Evolutionary conservation across 2,888 invertebrate genomes (phyloP).

Genomic region (Cepaea hortensis): DNA sequence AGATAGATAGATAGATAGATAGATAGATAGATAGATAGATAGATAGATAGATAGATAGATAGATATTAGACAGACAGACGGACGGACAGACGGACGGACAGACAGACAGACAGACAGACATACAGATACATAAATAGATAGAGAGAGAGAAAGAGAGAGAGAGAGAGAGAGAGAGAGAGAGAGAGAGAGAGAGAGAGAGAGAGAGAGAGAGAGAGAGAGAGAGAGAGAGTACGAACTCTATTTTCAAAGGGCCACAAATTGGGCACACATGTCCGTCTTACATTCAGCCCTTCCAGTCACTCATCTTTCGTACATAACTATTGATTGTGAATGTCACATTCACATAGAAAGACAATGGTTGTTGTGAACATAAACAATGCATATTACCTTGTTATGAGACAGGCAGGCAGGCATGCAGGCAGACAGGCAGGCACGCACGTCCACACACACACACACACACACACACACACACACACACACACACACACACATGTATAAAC

Average conservation of each 20-base stretch:
- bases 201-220: too few relatives aligned
- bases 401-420: neutral
- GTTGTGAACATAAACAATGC: too few relatives aligned
- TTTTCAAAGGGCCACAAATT: too few relatives aligned
- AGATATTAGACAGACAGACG: neutral
- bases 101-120: too few relatives aligned
- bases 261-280: too few relatives aligned
- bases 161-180: neutral
- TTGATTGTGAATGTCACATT: too few relatives aligned
- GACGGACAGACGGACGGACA: neutral
- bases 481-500: neutral
- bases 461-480: neutral
- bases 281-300: too few relatives aligned
- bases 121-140: slow-evolving; percentile 6
- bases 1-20: too few relatives aligned
- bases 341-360: neutral
- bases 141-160: neutral
- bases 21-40: too few relatives aligned
- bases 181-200: neutral
- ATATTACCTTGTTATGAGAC: too few relatives aligned
- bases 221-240: too few relatives aligned
- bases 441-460: neutral
- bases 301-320: too few relatives aligned
- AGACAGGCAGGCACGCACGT: neutral
- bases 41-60: slow-evolving; percentile 28